Base-by-base conservation (phyloP, 2,797 vertebrate genomes). In the Schizothorax lantsangensis region DNA sequence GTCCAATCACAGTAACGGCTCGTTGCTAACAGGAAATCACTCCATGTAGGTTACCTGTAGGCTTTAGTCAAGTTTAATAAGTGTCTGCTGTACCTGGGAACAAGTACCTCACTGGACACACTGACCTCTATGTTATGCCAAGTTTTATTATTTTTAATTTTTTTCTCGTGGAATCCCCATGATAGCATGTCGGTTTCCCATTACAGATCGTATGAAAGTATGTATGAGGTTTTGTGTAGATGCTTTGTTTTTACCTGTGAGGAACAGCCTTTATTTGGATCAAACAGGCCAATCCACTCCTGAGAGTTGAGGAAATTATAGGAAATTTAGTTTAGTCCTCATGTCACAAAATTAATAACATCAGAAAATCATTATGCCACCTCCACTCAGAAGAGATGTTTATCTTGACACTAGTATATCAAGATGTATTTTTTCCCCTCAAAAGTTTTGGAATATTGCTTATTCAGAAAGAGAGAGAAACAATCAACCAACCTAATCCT, bases 1-100 rank as follows among this genome's bases (percentile, higher is more conserved):
- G 73, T 71, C 38, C 81, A 87, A 78, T 83, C 68, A 15, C 26
- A 73, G 49, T 69, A 68, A 69, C 69, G 21, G 17, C 59, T 47
- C 4, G 21, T 52, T 3, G 38, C 8, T 47, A 66, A 80, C 26
- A 30, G 26, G 9, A 80, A 66, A 81, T 47, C 26, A 68, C 40
- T 66, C 15, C 0, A 6, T 66, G 79, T 47, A 40, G 6, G 38
- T 6, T 40, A 66, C 62, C 26, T 1, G 21, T 45, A 26, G 11
- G 23, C 54, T 79, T 81, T 33, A 66, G 68, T 23, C 6, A 49
- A 68, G 26, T 68, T 14, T 36, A 66, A 36, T 79, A 62, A 19
- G 38, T 62, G 23, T 62, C 4, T 30, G 7, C 14, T 26, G 2
- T 64, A 21, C 15, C 5, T 43, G 15, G 38, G 57, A 45, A 64